Base-by-base conservation (phyloP, 35 echinoderm and acorn worm species). In the Amphiura filiformis region DNA sequence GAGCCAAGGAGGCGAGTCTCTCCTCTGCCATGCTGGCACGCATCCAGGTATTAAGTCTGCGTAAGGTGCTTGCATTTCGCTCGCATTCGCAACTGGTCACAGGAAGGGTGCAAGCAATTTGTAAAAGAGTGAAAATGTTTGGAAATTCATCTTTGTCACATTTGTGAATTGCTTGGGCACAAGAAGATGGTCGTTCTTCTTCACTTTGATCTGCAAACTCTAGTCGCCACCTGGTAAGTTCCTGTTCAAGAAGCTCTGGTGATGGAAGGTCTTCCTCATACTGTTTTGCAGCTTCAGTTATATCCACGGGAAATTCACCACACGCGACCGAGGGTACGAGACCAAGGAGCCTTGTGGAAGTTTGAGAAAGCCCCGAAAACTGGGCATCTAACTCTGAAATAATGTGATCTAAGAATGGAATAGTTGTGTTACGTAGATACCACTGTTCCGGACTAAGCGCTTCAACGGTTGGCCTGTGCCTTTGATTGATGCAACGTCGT, bases 81-180 rank as follows among this genome's bases (percentile, higher is more conserved):
- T 85, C 83, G 35, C 83, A 85, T 56, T 85, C 83, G 47, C 56
- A 85, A 65, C 42, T 64, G 14, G 57, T 85, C 20, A 85, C 83
- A 34, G 83, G 83, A 64, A 85, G 56, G 34, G 56, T 81, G 79
- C 83, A 85, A 56, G 49, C 83, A 44, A 84, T 7, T 39, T 84
- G 38, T 56, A 85, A 56, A 64, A 75, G 44, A 13, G 36, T 85
- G 52, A 65, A 85, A 18, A 85, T 64, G 56, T 85, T 85, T 64
- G 83, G 83, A 75, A 65, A 85, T 31, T 64, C 32, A 20, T 49
- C 38, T 70, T 35, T 13, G 65, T 85, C 83, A 26, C 83, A 85
- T 34, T 32, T 65, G 28, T 65, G n/a, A 56, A 85, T 85, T 12
- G 57, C 83, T 23, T 64, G 42, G 33, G 83, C 83, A 85, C 83